These are phyloP conservation scores for Pseudococcus viburni DNA, from an alignment of 2,888 invertebrate genomes.

Conservation along the genomic window DNA sequence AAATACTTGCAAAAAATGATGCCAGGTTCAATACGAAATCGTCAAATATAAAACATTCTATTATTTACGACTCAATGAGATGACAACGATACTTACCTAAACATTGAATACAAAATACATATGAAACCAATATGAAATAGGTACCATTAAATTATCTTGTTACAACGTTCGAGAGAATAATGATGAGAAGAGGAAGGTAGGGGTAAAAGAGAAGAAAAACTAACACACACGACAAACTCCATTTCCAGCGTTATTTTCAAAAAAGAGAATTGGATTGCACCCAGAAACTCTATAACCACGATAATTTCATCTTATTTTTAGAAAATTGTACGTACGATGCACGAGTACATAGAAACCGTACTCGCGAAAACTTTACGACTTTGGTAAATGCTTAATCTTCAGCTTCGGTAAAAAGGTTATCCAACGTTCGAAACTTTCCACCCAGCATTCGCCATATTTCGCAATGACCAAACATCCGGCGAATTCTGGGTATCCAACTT, in stretches of 20 bases:
- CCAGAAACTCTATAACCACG: slow-evolving; percentile 49
- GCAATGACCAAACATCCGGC: not conserved
- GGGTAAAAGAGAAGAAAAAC: not conserved
- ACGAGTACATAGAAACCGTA: too few species aligned
- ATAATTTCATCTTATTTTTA: slow-evolving; percentile 34
- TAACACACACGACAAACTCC: not conserved
- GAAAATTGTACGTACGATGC: not conserved
- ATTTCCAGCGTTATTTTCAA: slow-evolving; percentile 10
- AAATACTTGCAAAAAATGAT: too few species aligned
- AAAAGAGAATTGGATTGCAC: slow-evolving; percentile 33
- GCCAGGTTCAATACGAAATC: too few species aligned
- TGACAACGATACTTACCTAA: too few species aligned
- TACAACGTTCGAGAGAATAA: not conserved
- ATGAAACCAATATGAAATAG: not conserved
- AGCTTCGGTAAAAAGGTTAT: slow-evolving; percentile 4
- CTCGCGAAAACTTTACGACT: slow-evolving; percentile 47
- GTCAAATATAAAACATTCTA: too few species aligned
- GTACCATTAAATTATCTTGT: not conserved
- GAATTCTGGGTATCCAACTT: not conserved
- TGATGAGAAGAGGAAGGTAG: not conserved
- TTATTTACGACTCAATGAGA: too few species aligned
- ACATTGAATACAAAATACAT: not conserved
- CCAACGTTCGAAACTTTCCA: not conserved
- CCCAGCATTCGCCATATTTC: too few species aligned
- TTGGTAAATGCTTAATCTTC: slow-evolving; percentile 49